phyloP scores from a whole-genome alignment of 2,797 vertebrate genomes.

The Hyperoplus lanceolatus region DNA sequence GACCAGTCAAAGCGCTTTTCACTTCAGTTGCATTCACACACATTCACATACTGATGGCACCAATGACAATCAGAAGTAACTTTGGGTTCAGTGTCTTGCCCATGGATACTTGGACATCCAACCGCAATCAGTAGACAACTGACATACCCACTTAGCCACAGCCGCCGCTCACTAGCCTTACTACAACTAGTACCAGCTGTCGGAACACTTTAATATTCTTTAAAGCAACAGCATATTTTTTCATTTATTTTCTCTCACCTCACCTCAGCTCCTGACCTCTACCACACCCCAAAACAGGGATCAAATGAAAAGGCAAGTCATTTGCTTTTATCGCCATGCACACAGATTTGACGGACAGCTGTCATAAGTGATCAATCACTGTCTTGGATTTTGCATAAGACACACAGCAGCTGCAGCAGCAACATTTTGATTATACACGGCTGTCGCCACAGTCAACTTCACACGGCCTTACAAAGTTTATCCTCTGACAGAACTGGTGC shows the following conservation, averaged over 20 bases:
- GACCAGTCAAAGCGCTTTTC: no score
- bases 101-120: no score
- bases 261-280: slow-evolving; percentile 7
- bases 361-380: slow-evolving; percentile 30
- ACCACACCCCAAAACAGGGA: not conserved
- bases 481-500: slow-evolving; percentile 50
- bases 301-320: slow-evolving; percentile 15
- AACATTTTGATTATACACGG: not conserved
- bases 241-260: not conserved
- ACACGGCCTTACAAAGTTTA: slow-evolving; percentile 10
- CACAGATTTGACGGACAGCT: slow-evolving; percentile 37
- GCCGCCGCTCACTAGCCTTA: no score
- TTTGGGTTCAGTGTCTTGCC: no score
- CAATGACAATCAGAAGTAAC: no score
- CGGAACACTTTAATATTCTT: not conserved
- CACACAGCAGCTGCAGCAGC: no score
- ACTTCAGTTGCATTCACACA: no score
- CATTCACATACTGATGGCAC: no score
- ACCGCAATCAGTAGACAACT: no score
- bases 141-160: no score
- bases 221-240: not conserved
- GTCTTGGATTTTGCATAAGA: no score
- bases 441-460: slow-evolving; percentile 11
- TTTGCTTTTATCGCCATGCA: not conserved
- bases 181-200: not conserved